phyloP scores from a whole-genome alignment of 2,113 vertebrate species.

The Melanocharis versteri region DNA sequence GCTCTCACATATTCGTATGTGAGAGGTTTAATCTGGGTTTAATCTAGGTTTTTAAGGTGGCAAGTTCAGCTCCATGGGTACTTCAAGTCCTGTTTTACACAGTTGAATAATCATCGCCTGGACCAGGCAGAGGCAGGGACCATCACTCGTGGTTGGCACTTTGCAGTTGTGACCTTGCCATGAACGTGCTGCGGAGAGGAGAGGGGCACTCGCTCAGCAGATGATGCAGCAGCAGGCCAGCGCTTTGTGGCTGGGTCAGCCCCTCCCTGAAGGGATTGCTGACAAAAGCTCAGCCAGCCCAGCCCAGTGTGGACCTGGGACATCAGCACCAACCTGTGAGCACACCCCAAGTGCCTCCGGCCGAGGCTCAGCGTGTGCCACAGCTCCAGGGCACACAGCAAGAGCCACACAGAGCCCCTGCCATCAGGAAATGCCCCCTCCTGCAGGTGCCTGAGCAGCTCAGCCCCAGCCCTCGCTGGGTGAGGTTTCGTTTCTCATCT shows the following conservation, averaged over 20 bases:
- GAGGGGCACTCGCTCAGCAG: neutral
- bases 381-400: neutral
- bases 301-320: neutral
- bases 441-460: neutral
- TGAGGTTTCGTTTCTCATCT: neutral
- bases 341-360: no score
- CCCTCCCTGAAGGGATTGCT: neutral
- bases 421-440: neutral
- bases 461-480: neutral
- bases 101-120: neutral
- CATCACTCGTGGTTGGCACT: neutral
- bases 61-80: neutral
- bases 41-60: neutral
- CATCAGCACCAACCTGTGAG: neutral
- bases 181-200: fast-evolving
- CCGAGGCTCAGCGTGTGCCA: neutral
- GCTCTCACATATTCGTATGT: no score
- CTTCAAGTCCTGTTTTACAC: neutral
- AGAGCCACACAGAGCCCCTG: neutral
- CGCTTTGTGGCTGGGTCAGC: neutral
- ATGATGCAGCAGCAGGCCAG: neutral
- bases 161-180: neutral
- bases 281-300: neutral
- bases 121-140: neutral
- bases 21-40: no score